Conservation (phyloP, 2,888 invertebrate species). For the Sisyra nigra region DNA sequence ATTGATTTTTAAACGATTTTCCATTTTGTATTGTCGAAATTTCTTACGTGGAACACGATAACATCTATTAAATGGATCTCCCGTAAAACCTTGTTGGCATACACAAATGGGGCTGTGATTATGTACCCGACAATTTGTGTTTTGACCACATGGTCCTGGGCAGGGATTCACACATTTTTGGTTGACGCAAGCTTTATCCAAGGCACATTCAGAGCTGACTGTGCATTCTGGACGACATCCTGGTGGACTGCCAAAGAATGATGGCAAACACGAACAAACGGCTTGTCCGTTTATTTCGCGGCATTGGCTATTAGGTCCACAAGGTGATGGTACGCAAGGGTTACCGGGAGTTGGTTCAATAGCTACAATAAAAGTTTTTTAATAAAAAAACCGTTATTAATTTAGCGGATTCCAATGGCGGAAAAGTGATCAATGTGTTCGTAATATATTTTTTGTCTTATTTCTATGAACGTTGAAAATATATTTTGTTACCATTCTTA, state of each 20-base stretch:
- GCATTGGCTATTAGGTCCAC: constrained; percentile 63
- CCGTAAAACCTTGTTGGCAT: constrained; percentile 46
- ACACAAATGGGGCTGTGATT: constrained; percentile 60
- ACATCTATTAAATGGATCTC: constrained; percentile 38
- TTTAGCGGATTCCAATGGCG: too few species aligned
- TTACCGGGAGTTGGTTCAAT: constrained; percentile 23
- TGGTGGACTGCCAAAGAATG: constrained; percentile 22
- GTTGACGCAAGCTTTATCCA: constrained; percentile 45
- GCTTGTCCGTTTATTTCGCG: constrained; percentile 26
- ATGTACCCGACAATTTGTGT: constrained; percentile 48
- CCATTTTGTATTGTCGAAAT: not conserved
- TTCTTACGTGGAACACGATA: constrained; percentile 20
- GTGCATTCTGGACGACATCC: constrained; percentile 49
- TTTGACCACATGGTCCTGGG: constrained; percentile 47
- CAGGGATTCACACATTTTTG: constrained; percentile 57
- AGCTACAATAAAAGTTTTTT: constrained; percentile 2
- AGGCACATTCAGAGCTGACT: constrained; percentile 45
- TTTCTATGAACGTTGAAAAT: too few species aligned
- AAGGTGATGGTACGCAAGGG: constrained; percentile 59
- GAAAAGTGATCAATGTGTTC: too few species aligned
- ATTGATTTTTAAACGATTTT: too few species aligned
- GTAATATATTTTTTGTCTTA: too few species aligned
- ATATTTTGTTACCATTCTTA: too few species aligned
- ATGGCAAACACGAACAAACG: constrained; percentile 25
- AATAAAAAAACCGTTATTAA: too few species aligned